These are phyloP conservation scores for Callochromis pleurospilus DNA, from an alignment of 2,113 vertebrate species.

Conservation along the genomic window DNA sequence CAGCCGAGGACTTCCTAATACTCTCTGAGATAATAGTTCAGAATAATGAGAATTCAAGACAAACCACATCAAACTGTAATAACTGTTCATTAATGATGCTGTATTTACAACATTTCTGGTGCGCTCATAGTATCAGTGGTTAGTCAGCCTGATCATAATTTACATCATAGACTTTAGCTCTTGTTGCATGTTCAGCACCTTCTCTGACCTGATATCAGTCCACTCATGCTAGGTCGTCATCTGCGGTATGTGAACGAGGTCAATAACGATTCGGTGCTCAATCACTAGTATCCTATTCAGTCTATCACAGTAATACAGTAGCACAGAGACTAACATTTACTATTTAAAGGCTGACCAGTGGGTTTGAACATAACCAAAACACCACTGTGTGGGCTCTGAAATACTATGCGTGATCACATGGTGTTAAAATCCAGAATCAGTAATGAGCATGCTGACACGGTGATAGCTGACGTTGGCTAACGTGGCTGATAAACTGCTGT, in stretches of 20 bases:
- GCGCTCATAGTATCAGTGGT: neutral
- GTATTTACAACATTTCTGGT: neutral
- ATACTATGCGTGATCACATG: neutral
- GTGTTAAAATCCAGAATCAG: neutral
- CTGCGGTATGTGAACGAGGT: neutral
- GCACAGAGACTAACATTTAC: neutral
- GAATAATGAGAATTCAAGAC: neutral
- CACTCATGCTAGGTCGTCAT: neutral
- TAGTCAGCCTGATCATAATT: neutral
- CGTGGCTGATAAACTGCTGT: neutral
- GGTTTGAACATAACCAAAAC: neutral
- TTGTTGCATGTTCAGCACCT: neutral
- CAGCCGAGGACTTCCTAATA: neutral
- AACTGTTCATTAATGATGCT: neutral
- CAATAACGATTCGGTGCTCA: neutral
- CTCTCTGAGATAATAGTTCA: neutral
- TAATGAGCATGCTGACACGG: neutral
- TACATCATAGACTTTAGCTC: neutral
- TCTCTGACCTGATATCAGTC: neutral
- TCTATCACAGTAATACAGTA: neutral
- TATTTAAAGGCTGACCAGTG: neutral
- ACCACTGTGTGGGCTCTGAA: neutral
- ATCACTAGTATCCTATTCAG: neutral
- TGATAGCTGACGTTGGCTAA: neutral
- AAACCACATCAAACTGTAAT: neutral